Conservation (phyloP, 2,113 vertebrate species). For the Melanerpes aurifrons region DNA sequence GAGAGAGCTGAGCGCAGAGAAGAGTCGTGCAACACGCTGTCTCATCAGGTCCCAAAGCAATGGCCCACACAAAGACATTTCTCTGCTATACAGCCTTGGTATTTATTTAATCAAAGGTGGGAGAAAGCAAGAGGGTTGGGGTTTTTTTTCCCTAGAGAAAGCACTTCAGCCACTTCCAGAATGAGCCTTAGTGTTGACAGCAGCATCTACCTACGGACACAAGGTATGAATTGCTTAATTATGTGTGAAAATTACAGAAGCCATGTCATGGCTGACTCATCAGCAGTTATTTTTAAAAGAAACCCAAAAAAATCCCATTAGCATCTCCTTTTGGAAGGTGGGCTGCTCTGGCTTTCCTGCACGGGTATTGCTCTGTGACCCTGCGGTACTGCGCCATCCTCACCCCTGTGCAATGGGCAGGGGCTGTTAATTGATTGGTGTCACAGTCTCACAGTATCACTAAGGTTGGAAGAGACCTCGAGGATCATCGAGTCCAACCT, state of each 20-base stretch:
- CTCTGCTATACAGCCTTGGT: not conserved
- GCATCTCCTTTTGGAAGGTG: not conserved
- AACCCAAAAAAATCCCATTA: not conserved
- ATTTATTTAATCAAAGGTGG: conserved; percentile 46
- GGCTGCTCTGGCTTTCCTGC: not conserved
- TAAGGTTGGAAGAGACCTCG: too few species aligned
- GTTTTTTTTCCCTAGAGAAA: not conserved
- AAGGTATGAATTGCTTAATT: conserved; percentile 53
- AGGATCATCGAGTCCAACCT: too few species aligned
- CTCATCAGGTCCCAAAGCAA: not conserved
- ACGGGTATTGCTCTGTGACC: not conserved
- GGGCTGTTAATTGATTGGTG: not conserved
- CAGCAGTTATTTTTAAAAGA: conserved; percentile 7
- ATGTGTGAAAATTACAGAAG: not conserved
- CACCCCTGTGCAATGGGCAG: not conserved
- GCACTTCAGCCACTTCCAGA: conserved; percentile 28
- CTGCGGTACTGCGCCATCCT: not conserved
- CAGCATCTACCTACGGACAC: not conserved
- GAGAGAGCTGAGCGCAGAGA: not conserved
- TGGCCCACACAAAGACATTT: conserved; percentile 22
- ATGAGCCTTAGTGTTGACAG: conserved; percentile 16
- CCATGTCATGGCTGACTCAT: conserved; percentile 36
- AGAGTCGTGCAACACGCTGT: conserved; percentile 44
- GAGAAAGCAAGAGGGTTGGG: not conserved
- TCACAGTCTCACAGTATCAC: too few species aligned